These are phyloP conservation scores for Meiosimyza decipiens DNA, from an alignment of 2,888 invertebrate genomes.

Conservation along the genomic window DNA sequence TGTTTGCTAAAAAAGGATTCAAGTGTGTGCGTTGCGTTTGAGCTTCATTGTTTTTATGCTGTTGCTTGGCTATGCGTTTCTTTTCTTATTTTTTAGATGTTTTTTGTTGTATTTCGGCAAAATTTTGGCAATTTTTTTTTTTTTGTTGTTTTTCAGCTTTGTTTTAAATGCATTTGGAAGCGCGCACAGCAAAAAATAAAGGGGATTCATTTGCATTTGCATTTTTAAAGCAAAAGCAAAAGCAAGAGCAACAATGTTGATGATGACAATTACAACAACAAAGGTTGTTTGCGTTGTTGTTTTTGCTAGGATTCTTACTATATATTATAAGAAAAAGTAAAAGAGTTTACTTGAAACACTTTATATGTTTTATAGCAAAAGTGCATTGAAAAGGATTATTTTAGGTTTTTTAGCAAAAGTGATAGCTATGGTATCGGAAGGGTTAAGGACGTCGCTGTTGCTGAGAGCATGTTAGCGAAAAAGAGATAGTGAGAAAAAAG, in stretches of 20 bases:
- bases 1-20: conserved; percentile 16
- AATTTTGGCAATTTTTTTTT: conserved; percentile 45
- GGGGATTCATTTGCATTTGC: conserved; percentile 19
- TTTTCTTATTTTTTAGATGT: conserved; percentile 3
- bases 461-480: no score
- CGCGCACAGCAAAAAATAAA: not conserved
- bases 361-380: not conserved
- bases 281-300: no score
- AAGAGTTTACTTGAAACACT: conserved; percentile 23
- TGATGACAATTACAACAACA: not conserved
- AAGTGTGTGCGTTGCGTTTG: conserved; percentile 23
- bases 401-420: not conserved
- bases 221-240: conserved; percentile 1
- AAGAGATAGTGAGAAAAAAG: no score
- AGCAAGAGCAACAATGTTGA: conserved; percentile 18
- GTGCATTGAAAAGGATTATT: conserved; percentile 5
- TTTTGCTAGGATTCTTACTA: not conserved
- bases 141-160: conserved; percentile 32
- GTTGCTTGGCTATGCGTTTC: conserved; percentile 19
- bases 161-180: conserved; percentile 40
- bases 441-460: not conserved
- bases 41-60: conserved; percentile 9
- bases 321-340: conserved; percentile 1
- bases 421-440: not conserved
- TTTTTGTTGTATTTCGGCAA: conserved; percentile 35